These are phyloP conservation scores for Eutrigla gurnardus DNA, from an alignment of 2,797 vertebrate genomes.

Conservation along the genomic window DNA sequence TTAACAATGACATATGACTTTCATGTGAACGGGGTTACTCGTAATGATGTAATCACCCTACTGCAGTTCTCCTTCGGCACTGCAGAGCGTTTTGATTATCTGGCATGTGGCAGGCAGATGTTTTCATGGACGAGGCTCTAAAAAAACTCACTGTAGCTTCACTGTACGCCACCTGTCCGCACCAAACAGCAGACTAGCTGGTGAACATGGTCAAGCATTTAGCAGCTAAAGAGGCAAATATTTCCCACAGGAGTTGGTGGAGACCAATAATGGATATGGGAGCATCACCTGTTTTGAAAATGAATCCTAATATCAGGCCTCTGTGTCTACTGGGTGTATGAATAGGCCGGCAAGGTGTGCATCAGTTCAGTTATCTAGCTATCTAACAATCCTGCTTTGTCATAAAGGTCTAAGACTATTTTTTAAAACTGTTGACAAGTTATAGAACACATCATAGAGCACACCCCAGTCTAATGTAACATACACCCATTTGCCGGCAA, in stretches of 20 bases:
- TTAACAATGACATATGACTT: not conserved
- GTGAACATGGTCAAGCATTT: not conserved
- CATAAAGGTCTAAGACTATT: not conserved
- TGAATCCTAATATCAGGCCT: too few relatives aligned
- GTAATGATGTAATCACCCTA: too few relatives aligned
- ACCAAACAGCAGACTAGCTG: not conserved
- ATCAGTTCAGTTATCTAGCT: not conserved
- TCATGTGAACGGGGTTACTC: not conserved
- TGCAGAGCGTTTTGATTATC: too few relatives aligned
- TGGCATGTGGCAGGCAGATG: not conserved
- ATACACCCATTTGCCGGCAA: not conserved
- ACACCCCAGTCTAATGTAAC: constrained; percentile 10
- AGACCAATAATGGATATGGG: not conserved
- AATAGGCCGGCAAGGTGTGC: not conserved
- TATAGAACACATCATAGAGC: constrained; percentile 2
- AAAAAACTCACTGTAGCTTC: too few relatives aligned
- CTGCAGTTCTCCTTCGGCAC: too few relatives aligned
- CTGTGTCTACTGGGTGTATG: not conserved
- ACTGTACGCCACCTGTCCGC: too few relatives aligned
- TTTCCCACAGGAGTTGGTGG: not conserved
- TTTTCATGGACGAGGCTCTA: not conserved
- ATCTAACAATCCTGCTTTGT: constrained; percentile 25
- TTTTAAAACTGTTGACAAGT: not conserved
- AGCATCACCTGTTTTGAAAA: not conserved
- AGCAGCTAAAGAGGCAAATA: not conserved